phyloP scores from a whole-genome alignment of 2,888 invertebrate genomes.

The Agriopis marginaria region DNA sequence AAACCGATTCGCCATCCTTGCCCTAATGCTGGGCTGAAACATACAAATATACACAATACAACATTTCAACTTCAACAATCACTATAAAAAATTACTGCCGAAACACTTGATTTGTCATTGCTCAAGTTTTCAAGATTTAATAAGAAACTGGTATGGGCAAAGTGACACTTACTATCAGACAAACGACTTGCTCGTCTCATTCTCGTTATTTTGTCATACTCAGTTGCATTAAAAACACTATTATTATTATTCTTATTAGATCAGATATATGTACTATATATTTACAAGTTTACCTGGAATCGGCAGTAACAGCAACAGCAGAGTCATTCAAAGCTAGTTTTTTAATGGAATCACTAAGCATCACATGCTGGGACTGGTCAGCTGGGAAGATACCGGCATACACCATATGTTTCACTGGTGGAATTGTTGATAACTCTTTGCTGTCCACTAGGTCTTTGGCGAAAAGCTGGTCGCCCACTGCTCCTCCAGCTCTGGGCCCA shows the following conservation, averaged over 20 bases:
- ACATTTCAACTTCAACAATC: too few relatives aligned
- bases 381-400: slow-evolving; percentile 92
- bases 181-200: too few relatives aligned
- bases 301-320: slow-evolving; percentile 93
- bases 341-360: slow-evolving; percentile 93
- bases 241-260: too few relatives aligned
- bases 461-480: slow-evolving; percentile 76
- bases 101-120: too few relatives aligned
- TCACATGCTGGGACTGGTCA: slow-evolving; percentile 93
- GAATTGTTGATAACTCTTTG: slow-evolving; percentile 51
- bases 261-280: too few relatives aligned
- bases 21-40: slow-evolving; percentile 92
- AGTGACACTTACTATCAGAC: too few relatives aligned
- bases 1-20: slow-evolving; percentile 96
- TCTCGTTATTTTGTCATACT: too few relatives aligned
- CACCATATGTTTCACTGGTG: slow-evolving; percentile 80
- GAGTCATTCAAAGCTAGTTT: slow-evolving; percentile 97
- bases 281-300: slow-evolving; percentile 89
- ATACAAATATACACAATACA: not conserved
- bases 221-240: too few relatives aligned
- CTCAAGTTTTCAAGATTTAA: too few relatives aligned
- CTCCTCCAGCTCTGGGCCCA: slow-evolving; percentile 78
- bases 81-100: too few relatives aligned
- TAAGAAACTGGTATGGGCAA: too few relatives aligned
- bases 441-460: slow-evolving; percentile 63